A percentile compares a stretch with the other conserved stretches of the same genome.
Conservation (phyloP, 2,797 vertebrate genomes). For the Melanotaenia boesemani region DNA sequence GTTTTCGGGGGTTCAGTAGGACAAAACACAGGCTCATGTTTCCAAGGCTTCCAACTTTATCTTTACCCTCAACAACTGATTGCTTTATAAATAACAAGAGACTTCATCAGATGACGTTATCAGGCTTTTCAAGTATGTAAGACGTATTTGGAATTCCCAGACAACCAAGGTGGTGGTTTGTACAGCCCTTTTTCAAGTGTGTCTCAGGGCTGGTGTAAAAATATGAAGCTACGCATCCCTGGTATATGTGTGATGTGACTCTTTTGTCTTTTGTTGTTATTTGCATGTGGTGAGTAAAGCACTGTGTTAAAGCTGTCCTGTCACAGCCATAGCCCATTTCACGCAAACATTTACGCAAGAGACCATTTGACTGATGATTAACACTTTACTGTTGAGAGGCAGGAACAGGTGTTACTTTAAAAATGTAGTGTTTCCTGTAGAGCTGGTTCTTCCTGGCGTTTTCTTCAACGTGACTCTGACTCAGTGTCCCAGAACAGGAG, state of each 20-base stretch:
- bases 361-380: background rate
- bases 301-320: slow-evolving; percentile 5
- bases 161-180: background rate
- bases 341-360: slow-evolving; percentile 34
- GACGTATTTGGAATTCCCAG: background rate
- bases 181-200: background rate
- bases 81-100: background rate
- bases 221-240: background rate
- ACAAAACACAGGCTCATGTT: background rate
- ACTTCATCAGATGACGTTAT: background rate
- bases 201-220: background rate
- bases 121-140: background rate
- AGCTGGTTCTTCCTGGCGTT: slow-evolving; percentile 52
- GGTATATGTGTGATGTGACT: background rate
- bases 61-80: background rate
- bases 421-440: slow-evolving; percentile 56
- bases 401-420: background rate
- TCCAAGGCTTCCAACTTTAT: background rate
- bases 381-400: background rate
- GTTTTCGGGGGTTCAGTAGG: too few species aligned
- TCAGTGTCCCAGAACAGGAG: slow-evolving; percentile 12
- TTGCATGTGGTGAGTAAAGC: background rate
- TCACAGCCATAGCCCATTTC: slow-evolving; percentile 4
- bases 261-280: background rate
- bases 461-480: background rate